Evolutionary conservation across 2,888 invertebrate species (phyloP), one percentile per base, ranked within the genome.

Genomic region (Lasius platythorax): DNA sequence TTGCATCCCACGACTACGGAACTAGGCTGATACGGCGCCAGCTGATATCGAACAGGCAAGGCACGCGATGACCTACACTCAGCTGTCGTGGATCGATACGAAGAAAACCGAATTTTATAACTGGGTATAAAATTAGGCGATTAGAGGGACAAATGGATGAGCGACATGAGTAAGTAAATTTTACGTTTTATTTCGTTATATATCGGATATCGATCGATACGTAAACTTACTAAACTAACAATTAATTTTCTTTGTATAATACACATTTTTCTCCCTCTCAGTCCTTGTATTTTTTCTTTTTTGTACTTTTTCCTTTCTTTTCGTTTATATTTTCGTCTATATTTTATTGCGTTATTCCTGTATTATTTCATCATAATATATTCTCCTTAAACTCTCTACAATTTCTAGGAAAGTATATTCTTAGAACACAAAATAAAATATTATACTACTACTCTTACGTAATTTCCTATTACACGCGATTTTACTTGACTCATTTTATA

Each of bases 31-130:
- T 84, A 85, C 87, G 70, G 86, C 84, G 85, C 90, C 90, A 90
- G 90, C 90, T 90, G 90, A 90, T 90, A 90, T 90, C 90, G 90
- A 90, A 85, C 88, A 90, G 83, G 82, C 89, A 84, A 87, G 85
- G 83, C 89, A 84, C 85, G 84, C 85, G 87, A 82, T 87, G 87
- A 87, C 90, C 89, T 85, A 86, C 88, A 78, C 73, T 67, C 76
- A 76, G 78, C 67, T 67, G 76, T 75, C 43, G 66, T 58, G 46
- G 58, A 61, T 76, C 76, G 73, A 81, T 81, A 37, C 33, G 73
- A 46, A 73, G 61, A 81, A 23, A 79, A 37, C 37, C 79, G 28
- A 81, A 73, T 63, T 63, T 73, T 73, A 50, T 28, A 37, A 18
- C 28, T 28, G 15, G 23, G 15, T 61, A 33, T 4, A 23, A 43